Evolutionary conservation across 30 jellyfish, hydroid and myxozoan species (phyloP).

Genomic region (Rhopilema esculentum): DNA sequence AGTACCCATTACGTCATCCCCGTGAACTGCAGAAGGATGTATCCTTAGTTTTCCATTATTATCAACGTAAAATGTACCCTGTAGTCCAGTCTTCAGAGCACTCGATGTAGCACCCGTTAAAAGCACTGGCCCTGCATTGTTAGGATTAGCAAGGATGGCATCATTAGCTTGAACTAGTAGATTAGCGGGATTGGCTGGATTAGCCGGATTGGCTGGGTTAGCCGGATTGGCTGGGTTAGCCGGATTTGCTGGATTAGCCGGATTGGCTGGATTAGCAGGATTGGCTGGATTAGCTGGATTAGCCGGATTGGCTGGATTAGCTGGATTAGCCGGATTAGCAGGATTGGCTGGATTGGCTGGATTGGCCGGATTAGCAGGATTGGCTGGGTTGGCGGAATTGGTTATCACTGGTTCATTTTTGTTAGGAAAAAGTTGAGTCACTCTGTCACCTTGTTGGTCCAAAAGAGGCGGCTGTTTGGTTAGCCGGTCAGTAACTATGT

Average conservation of each 20-base stretch:
- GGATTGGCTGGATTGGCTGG: constrained; percentile 30
- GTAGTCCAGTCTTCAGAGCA: constrained; percentile 14
- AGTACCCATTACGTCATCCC: background rate
- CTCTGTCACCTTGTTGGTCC: constrained; percentile 52
- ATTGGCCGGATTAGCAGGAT: constrained; percentile 28
- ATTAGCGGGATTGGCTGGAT: constrained; percentile 13
- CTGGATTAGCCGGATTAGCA: constrained; percentile 33
- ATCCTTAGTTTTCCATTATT: constrained; percentile 36
- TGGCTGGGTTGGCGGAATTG: constrained; percentile 11
- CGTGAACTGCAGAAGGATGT: background rate
- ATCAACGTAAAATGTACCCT: constrained; percentile 33
- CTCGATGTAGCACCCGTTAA: constrained; percentile 16
- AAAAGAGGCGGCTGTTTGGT: constrained; percentile 22
- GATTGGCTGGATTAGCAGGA: constrained; percentile 17
- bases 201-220: constrained; percentile 14
- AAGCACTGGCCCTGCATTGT: background rate
- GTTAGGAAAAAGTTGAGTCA: constrained; percentile 30
- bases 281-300: constrained; percentile 20
- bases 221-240: constrained; percentile 12
- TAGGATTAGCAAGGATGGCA: background rate
- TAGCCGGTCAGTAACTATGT: constrained; percentile 51
- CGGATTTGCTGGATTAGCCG: constrained; percentile 22
- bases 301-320: constrained; percentile 23
- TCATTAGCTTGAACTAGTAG: constrained; percentile 2
- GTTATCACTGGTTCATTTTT: constrained; percentile 28